phyloP scores from a whole-genome alignment of 1,140 invertebrate species.

The Amyelois transitella region DNA sequence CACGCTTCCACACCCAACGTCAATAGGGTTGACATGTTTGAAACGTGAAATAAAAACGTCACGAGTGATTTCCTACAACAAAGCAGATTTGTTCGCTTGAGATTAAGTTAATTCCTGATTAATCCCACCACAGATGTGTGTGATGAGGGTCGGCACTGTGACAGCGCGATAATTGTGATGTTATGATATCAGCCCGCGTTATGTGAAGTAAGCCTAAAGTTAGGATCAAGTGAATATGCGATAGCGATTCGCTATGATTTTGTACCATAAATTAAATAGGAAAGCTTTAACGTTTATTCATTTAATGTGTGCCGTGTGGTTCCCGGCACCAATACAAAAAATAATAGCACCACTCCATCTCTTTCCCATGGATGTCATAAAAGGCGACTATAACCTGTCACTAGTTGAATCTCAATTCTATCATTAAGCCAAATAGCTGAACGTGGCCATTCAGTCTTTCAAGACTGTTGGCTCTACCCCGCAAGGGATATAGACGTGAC shows the following conservation, averaged over 20 bases:
- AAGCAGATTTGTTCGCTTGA: slow-evolving; percentile 41
- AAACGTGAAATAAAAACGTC: slow-evolving; percentile 29
- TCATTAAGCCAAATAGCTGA: no score
- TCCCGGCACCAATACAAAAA: no score
- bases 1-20: slow-evolving; percentile 1
- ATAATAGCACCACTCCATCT: no score
- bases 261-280: not conserved
- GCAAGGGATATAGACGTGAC: no score
- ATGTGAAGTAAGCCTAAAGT: slow-evolving; percentile 9
- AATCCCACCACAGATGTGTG: slow-evolving; percentile 42
- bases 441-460: no score
- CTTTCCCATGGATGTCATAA: no score
- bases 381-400: no score
- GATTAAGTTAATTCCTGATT: slow-evolving; percentile 54
- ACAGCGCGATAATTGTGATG: slow-evolving; percentile 52
- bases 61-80: slow-evolving; percentile 32
- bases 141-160: slow-evolving; percentile 48
- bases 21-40: slow-evolving; percentile 4
- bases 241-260: not conserved
- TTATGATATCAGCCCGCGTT: slow-evolving; percentile 30
- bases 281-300: not conserved
- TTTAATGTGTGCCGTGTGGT: no score
- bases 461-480: no score
- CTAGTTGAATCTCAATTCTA: no score
- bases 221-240: not conserved